These are phyloP conservation scores for Lysandra coridon DNA, from an alignment of 2,888 invertebrate genomes.

Conservation along the genomic window DNA sequence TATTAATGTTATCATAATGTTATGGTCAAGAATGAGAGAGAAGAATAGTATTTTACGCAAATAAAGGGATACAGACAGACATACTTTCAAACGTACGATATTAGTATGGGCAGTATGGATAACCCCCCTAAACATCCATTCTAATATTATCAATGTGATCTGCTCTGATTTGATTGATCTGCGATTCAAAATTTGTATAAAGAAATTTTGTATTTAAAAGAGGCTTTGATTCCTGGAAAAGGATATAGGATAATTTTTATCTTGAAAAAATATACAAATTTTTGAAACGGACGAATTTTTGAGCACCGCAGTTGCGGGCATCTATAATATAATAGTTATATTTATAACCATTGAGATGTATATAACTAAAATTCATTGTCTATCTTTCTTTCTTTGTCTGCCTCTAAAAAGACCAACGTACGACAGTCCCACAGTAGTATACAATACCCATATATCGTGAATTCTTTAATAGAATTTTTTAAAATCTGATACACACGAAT, in stretches of 20 bases:
- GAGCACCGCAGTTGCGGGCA: not conserved
- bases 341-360: no score
- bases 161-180: no score
- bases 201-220: no score
- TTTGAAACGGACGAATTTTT: no score
- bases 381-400: not conserved
- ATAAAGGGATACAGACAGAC: not conserved
- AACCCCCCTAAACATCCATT: no score
- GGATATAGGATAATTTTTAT: no score
- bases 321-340: no score
- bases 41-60: not conserved
- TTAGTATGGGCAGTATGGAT: no score
- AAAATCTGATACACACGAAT: conserved; percentile 20
- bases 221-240: no score
- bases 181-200: no score
- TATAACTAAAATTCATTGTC: not conserved
- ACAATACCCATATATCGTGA: not conserved
- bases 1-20: not conserved
- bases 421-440: not conserved
- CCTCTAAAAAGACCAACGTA: not conserved
- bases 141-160: no score
- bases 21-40: not conserved
- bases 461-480: conserved; percentile 3
- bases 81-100: not conserved
- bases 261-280: no score